Conservation (phyloP, 2,888 invertebrate species). For the Stenurella melanura region DNA sequence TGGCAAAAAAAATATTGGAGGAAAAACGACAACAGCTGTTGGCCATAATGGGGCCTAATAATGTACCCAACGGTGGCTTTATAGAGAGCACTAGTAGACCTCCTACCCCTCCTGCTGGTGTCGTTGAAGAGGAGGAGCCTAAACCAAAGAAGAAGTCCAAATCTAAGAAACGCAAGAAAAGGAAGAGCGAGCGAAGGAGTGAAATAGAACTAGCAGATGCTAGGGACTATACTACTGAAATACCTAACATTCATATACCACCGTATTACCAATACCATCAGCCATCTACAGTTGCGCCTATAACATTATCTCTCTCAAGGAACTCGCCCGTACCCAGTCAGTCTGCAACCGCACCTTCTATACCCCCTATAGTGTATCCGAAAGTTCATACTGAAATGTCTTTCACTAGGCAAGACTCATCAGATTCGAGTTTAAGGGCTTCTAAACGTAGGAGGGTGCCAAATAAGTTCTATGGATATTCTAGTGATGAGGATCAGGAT, state of each 20-base stretch:
- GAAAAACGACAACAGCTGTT: slow-evolving; percentile 85
- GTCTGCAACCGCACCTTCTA: slow-evolving; percentile 49
- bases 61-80: slow-evolving; percentile 71
- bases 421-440: slow-evolving; percentile 78
- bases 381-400: slow-evolving; percentile 45
- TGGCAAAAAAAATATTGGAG: slow-evolving; percentile 83
- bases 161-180: slow-evolving; percentile 74
- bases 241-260: slow-evolving; percentile 72
- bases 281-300: slow-evolving; percentile 64
- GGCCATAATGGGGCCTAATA: slow-evolving; percentile 79
- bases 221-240: slow-evolving; percentile 70
- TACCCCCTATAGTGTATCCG: slow-evolving; percentile 32
- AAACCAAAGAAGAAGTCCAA: slow-evolving; percentile 80
- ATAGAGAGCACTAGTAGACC: slow-evolving; percentile 79
- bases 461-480: slow-evolving; percentile 91
- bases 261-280: slow-evolving; percentile 64
- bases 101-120: slow-evolving; percentile 76
- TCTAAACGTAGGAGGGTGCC: slow-evolving; percentile 89
- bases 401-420: slow-evolving; percentile 51
- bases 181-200: slow-evolving; percentile 71
- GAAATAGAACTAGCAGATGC: slow-evolving; percentile 71
- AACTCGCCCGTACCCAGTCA: slow-evolving; percentile 63
- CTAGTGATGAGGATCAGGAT: slow-evolving; percentile 87
- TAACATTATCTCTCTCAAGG: slow-evolving; percentile 65
- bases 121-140: slow-evolving; percentile 72